Conservation (phyloP, 2,113 vertebrate species). For the Cebus imitator region DNA sequence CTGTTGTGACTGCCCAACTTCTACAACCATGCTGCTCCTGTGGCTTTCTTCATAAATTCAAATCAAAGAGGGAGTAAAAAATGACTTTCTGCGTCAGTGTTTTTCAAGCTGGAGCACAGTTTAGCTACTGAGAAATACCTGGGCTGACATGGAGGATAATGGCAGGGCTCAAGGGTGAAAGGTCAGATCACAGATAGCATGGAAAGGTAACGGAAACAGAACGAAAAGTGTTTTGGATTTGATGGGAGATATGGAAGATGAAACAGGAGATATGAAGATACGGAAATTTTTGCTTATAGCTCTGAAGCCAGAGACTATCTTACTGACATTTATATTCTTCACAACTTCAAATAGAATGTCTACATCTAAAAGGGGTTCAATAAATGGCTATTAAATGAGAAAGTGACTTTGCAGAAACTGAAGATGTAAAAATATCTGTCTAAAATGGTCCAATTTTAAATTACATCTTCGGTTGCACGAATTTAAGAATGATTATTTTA, state of each 20-base stretch:
- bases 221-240: not conserved
- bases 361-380: not conserved
- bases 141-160: not conserved
- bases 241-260: constrained; percentile 28
- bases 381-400: constrained; percentile 4
- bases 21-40: not conserved
- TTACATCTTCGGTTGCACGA: not conserved
- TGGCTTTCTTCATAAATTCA: not conserved
- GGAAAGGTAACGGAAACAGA: not conserved
- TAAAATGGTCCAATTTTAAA: not conserved
- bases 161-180: not conserved
- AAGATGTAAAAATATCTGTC: not conserved
- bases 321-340: constrained; percentile 23
- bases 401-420: not conserved
- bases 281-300: not conserved
- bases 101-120: not conserved
- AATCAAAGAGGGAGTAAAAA: not conserved
- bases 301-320: constrained; percentile 45
- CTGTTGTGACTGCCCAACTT: not conserved
- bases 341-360: not conserved
- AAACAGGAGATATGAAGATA: constrained; percentile 18
- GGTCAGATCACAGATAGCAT: not conserved
- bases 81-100: not conserved
- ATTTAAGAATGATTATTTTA: constrained; percentile 36
- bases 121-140: not conserved